Conservation (phyloP, 2,113 vertebrate species). For the Cochlearius cochlearius region DNA sequence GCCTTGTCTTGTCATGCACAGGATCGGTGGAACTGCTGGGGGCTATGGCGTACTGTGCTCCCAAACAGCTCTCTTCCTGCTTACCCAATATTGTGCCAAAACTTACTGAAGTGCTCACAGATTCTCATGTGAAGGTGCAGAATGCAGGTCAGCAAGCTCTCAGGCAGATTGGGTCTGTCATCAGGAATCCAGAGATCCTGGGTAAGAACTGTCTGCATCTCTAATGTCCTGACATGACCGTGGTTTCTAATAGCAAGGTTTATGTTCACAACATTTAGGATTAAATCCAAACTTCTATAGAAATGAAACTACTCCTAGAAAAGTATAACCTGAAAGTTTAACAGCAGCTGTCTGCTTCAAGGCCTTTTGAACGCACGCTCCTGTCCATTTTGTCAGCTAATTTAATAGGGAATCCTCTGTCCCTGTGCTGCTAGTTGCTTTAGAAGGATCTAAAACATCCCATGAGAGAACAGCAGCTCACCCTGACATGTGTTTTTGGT, state of each 20-base stretch:
- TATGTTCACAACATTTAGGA: not conserved
- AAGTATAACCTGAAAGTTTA: not conserved
- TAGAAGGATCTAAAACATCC: not conserved
- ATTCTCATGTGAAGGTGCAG: constrained; percentile 98
- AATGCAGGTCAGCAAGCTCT: constrained; percentile 97
- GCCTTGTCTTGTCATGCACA: constrained; percentile 24
- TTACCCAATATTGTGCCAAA: constrained; percentile 98
- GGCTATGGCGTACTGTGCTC: constrained; percentile 96
- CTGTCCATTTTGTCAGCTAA: not conserved
- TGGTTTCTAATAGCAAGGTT: not conserved
- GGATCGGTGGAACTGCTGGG: constrained; percentile 96
- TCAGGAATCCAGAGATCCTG: constrained; percentile 96
- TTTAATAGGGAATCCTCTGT: not conserved
- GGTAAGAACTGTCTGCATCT: constrained; percentile 72
- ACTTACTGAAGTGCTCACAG: constrained; percentile 94
- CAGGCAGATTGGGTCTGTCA: constrained; percentile 94
- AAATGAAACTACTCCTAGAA: not conserved
- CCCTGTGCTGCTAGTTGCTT: not conserved
- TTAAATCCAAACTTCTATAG: not conserved
- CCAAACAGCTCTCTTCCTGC: constrained; percentile 96
- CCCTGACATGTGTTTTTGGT: fast-evolving
- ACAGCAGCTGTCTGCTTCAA: not conserved
- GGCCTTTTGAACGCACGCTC: not conserved
- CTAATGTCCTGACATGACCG: not conserved
- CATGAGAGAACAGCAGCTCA: not conserved